These are phyloP conservation scores for Lamellibrachia luymesi DNA, from an alignment of 1,140 invertebrate genomes.

Conservation along the genomic window DNA sequence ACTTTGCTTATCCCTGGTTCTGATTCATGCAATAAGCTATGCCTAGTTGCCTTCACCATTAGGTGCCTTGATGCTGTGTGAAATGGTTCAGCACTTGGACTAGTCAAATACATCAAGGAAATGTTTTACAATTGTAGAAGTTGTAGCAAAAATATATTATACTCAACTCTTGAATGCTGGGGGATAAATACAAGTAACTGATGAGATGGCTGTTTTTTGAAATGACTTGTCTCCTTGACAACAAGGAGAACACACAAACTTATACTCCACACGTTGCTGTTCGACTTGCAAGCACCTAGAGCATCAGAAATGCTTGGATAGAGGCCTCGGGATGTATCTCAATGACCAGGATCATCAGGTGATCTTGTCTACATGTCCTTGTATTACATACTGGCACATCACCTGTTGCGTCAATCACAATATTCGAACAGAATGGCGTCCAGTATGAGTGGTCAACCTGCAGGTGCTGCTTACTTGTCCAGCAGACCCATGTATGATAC, in stretches of 20 bases:
- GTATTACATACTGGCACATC: background rate
- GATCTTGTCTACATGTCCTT: background rate
- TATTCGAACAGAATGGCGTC: background rate
- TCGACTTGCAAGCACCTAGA: no score
- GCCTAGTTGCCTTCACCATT: background rate
- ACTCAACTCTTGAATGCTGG: background rate
- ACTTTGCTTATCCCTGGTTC: background rate
- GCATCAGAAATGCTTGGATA: background rate
- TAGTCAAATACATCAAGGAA: background rate
- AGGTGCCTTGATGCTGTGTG: background rate
- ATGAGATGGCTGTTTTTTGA: background rate
- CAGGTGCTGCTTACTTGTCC: background rate
- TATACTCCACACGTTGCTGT: no score
- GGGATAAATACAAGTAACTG: background rate
- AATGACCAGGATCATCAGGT: background rate
- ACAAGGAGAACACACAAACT: background rate
- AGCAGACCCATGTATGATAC: background rate
- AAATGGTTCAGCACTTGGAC: background rate
- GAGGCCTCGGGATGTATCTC: background rate
- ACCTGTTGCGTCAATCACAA: background rate
- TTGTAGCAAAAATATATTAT: conserved; percentile 2
- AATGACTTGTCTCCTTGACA: background rate
- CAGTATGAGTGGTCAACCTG: background rate
- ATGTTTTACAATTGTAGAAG: background rate
- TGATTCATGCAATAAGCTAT: background rate